These are phyloP conservation scores for Anguilla rostrata DNA, from an alignment of 2,113 vertebrate genomes.

Conservation along the genomic window DNA sequence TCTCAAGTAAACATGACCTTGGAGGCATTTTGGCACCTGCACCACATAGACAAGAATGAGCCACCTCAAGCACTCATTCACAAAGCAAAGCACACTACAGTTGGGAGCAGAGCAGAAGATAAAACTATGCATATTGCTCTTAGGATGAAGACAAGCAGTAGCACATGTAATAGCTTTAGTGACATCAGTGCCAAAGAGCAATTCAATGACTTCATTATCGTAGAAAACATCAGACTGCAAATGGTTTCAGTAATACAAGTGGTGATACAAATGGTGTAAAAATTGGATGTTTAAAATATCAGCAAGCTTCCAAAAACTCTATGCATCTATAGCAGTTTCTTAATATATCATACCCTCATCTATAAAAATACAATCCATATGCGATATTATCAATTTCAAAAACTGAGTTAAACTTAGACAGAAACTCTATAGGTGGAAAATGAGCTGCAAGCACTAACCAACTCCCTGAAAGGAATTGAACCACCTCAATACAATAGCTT, in stretches of 20 bases:
- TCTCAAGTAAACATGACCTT: conserved; percentile 8
- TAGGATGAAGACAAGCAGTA: background rate
- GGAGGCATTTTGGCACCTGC: background rate
- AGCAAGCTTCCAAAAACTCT: background rate
- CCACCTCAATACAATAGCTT: background rate
- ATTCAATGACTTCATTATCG: background rate
- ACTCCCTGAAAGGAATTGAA: background rate
- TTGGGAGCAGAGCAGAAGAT: background rate
- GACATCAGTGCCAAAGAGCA: background rate
- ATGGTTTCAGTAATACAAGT: background rate
- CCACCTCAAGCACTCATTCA: background rate
- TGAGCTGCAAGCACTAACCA: background rate
- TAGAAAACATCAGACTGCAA: background rate
- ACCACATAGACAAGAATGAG: background rate
- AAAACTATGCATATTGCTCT: background rate
- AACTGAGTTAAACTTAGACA: background rate
- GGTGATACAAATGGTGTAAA: background rate
- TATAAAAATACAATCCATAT: background rate
- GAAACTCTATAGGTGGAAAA: background rate
- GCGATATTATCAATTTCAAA: background rate
- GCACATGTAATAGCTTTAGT: background rate
- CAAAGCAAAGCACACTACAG: background rate
- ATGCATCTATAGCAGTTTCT: background rate
- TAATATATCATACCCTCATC: background rate
- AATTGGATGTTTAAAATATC: background rate